Base-by-base conservation (phyloP, 2,797 vertebrate genomes). In the Chromobotia macracanthus region DNA sequence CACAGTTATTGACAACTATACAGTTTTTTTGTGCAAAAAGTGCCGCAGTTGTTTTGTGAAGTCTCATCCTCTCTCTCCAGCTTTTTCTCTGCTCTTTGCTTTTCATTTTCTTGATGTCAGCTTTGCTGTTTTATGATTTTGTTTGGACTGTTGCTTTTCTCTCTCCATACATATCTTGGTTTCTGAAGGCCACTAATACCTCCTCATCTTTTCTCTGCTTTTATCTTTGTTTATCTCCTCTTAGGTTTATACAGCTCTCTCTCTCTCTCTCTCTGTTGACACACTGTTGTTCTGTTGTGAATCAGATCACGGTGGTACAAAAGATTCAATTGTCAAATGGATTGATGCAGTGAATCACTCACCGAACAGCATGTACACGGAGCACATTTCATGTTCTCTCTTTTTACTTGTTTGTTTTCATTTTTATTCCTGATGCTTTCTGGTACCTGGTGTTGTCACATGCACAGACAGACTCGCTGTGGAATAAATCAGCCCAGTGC, bases 301-400 rank as follows among this genome's bases (percentile, higher is more conserved):
- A 53, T 61, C 31, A 60, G 44, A 74, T 19, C 25, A 56, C 2
- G 2, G n/a, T 25, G 65, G 58, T 31, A 63, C 67, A 78, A 51
- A 51, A 63, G 56, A 61, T 38, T 41, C 66, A 70, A 46, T 69
- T 61, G 75, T 63, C 76, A 78, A 51, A 78, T 38, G 46, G 67
- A 19, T 71, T 58, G 25, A 71, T 53, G 46, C n/a, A 19, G 9
- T 21, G 44, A 61, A 25, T 61, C 76, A 15, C 44, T 63, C 11
- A 5, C 23, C 6, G 46, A 70, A 78, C 76, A 63, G 55, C 55
- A 51, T 71, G 23, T 77, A 83, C 58, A 84, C 55, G 72, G 68
- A 83, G 77, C 67, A 77, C 87, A 84, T 87, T 88, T 91, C 87
- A 86, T 85, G 87, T 84, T 48, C 64, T 44, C 8, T 68, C n/a